Base-by-base conservation (phyloP, 2,797 vertebrate genomes). In the Rhynchonycteris naso region DNA sequence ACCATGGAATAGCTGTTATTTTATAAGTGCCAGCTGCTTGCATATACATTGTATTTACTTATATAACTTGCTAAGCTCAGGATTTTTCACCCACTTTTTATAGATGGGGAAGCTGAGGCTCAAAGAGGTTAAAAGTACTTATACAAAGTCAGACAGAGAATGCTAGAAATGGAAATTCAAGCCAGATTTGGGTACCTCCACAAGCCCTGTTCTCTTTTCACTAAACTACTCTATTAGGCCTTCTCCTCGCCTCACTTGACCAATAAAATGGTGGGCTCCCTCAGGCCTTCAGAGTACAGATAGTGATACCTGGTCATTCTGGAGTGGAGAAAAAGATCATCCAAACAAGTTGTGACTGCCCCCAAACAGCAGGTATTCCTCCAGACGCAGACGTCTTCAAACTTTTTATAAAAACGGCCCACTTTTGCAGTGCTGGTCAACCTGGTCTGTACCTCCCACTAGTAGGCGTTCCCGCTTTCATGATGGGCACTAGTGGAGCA, bases 51-150 rank as follows among this genome's bases (percentile, higher is more conserved):
- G 18, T 81, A 76, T 71, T 61, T 89, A 43, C 9, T 68, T 59
- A 21, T 76, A 68, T 47, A 56, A 91, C 26, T 66, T 84, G n/a
- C 18, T 52, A 84, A 54, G 13, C 83, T 79, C 76, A 72, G 10
- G 80, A 59, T 52, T 76, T 76, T 66, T 47, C 47, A n/a, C 54
- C 13, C 43, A 11, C 21, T 75, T 92, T 89, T 91, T 47, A 80
- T 50, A 92, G 35, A 59, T 65, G 43, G 16, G 14, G 21, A 90
- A 82, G 33, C 47, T 66, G 59, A 84, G 13, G 8, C 52, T 80
- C 89, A 89, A 72, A 78, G 76, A 78, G 2, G 26, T 63, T 83
- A 47, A 94, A 94, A 38, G 43, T 43, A 74, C 13, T 69, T 93
- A 61, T 1, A n/a, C 50, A 58, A 95, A 21, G 71, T 76, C 56